These are phyloP conservation scores for Cacatua alba DNA, from an alignment of 2,113 vertebrate species.

Conservation along the genomic window DNA sequence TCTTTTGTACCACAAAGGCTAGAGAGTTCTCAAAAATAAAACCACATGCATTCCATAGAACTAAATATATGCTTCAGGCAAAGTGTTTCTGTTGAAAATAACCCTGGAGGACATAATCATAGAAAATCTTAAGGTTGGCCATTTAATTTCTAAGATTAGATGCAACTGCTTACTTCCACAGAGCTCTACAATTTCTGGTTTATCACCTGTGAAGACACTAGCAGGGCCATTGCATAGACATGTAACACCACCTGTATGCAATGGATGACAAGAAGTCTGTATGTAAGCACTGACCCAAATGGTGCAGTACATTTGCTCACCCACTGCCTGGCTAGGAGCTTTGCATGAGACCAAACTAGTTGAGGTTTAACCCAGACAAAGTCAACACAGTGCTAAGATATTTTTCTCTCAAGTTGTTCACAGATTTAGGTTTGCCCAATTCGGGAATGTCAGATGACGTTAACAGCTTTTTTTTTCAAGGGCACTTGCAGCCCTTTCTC, in stretches of 20 bases:
- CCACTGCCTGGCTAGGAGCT: background rate
- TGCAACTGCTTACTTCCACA: background rate
- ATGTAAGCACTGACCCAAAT: constrained; percentile 33
- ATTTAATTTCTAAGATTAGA: constrained; percentile 25
- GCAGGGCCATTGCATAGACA: constrained; percentile 7
- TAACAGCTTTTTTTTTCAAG: constrained; percentile 14
- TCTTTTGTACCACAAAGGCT: background rate
- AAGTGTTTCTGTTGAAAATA: background rate
- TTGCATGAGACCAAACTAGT: background rate
- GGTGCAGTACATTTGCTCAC: background rate
- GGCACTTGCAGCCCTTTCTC: constrained; percentile 22
- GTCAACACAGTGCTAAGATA: background rate
- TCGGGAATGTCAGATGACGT: constrained; percentile 39
- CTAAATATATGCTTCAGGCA: background rate
- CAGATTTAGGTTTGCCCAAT: constrained; percentile 1
- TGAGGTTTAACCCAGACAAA: constrained; percentile 30
- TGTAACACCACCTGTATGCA: constrained; percentile 25
- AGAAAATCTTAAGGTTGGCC: background rate
- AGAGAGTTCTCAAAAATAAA: background rate
- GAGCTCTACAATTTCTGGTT: background rate
- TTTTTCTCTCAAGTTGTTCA: background rate
- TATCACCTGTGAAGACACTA: constrained; percentile 20
- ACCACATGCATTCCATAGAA: background rate
- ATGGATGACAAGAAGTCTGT: background rate
- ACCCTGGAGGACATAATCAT: background rate